A percentile compares a stretch with the other conserved stretches of the same genome.
Evolutionary conservation across 2,797 vertebrate species (phyloP).

Genomic region (Amblyopsis hoosieri): DNA sequence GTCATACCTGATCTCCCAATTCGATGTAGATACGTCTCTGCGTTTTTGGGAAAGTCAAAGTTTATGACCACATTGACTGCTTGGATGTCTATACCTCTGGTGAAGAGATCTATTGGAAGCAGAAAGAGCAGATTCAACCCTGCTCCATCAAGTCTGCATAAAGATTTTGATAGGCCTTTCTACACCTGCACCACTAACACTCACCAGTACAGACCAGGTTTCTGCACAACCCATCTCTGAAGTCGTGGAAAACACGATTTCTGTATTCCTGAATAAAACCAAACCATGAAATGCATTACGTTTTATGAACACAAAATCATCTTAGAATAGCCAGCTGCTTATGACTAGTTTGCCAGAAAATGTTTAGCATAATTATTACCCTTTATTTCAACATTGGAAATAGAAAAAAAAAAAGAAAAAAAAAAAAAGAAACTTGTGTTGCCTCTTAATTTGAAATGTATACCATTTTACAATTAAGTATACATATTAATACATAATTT

Average conservation of each 20-base stretch:
- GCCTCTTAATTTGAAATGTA: too few species aligned
- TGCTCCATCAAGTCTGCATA: not conserved
- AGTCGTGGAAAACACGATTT: conserved; percentile 85
- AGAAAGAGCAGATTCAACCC: not conserved
- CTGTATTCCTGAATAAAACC: conserved; percentile 76
- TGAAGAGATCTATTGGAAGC: conserved; percentile 78
- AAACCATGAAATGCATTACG: not conserved
- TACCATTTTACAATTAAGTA: too few species aligned
- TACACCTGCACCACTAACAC: conserved; percentile 8
- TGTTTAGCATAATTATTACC: too few species aligned
- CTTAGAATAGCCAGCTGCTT: too few species aligned
- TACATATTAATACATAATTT: too few species aligned
- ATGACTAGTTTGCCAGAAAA: too few species aligned
- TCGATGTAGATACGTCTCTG: conserved; percentile 84
- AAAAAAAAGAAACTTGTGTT: too few species aligned
- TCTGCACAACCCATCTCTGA: conserved; percentile 83
- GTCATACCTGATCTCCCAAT: conserved; percentile 82
- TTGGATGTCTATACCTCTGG: conserved; percentile 86
- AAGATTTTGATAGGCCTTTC: rapidly evolving
- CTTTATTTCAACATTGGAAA: too few species aligned
- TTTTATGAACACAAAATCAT: too few species aligned
- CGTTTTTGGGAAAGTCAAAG: conserved; percentile 85
- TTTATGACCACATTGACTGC: conserved; percentile 87
- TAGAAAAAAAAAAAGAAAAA: too few species aligned
- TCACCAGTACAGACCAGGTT: conserved; percentile 84